These are phyloP conservation scores for Caenorhabditis sp. DNA, from an alignment of 2,888 invertebrate genomes.

Conservation along the genomic window DNA sequence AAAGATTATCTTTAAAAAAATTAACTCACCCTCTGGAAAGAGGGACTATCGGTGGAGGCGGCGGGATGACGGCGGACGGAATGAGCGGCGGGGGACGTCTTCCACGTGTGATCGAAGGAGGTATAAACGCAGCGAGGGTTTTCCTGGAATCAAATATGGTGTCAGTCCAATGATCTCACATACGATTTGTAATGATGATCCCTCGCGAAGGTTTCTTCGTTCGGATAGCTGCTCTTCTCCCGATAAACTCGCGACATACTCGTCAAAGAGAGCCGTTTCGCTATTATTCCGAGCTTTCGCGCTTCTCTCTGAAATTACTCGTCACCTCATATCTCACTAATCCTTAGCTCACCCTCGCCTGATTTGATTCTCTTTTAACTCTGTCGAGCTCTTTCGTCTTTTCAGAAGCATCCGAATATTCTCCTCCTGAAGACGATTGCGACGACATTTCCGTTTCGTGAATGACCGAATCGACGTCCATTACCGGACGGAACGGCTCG, in stretches of 20 bases:
- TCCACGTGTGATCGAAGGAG: not conserved
- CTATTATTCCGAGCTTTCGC: conserved; percentile 14
- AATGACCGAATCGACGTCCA: not conserved
- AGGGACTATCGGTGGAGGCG: not conserved
- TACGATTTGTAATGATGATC: conserved; percentile 27
- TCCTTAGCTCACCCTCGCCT: conserved; percentile 14
- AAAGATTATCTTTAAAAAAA: too few relatives aligned
- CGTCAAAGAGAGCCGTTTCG: not conserved
- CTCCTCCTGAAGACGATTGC: conserved; percentile 46
- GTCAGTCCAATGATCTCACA: not conserved
- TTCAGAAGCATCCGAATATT: conserved; percentile 53
- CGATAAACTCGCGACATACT: too few relatives aligned
- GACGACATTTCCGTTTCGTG: conserved; percentile 29
- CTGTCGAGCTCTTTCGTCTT: not conserved
- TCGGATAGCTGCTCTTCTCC: not conserved
- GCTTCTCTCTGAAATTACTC: conserved; percentile 25
- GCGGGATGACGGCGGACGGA: not conserved
- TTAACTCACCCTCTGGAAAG: too few relatives aligned
- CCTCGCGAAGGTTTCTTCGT: conserved; percentile 18
- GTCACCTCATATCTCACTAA: too few relatives aligned
- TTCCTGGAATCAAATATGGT: too few relatives aligned
- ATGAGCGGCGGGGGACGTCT: conserved; percentile 2
- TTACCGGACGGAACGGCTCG: conserved; percentile 26
- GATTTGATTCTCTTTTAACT: conserved; percentile 8
- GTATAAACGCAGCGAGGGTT: conserved; percentile 30